Base-by-base conservation (phyloP, 1,140 invertebrate genomes). In the Drosophila eugracilis region DNA sequence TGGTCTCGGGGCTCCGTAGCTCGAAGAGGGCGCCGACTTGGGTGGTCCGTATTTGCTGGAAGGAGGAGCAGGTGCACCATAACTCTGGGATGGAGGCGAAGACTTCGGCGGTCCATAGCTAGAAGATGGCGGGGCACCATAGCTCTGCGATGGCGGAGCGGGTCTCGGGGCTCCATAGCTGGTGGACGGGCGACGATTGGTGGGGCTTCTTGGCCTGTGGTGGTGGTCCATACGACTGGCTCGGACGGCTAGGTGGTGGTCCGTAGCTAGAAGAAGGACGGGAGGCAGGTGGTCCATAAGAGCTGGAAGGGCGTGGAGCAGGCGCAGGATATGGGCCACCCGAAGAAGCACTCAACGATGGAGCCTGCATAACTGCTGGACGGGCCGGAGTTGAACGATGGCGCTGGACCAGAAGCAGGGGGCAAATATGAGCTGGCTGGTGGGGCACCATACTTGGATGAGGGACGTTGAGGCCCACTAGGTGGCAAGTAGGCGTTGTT, bases 361-460 rank as follows among this genome's bases (percentile, higher is more conserved):
- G 92, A 14, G 93, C 92, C 19, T n/a, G 92, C 92, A 69, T 92
- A 93, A 49, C 91, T 90, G 36, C 90, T 92, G 41, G 92, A 92
- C 1, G 93, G 92, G 19, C 91, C 92, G 15, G 89, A 49, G 60
- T 77, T 78, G 77, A 89, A 71, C 48, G 90, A 73, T 3, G 75
- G 89, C 4, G 91, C 90, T 5, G 91, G 91, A 1, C 91, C 89
- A 1, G 90, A 90, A 17, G 91, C 89, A 7, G 92, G 90, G 12
- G 90, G 90, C 57, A 91, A 47, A 44, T 91, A 91, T 0, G 89
- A 91, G 54, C 73, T 91, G 21, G 72, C 48, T 3, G 89, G 83
- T 0, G 89, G 76, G 1, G 88, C 75, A 21, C 75, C 84, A 26
- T 90, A 86, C 34, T 79, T 86, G 32, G 73, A 72, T 0, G 81